phyloP scores from a whole-genome alignment of 2,113 vertebrate genomes.

The Cepphus grylle region DNA sequence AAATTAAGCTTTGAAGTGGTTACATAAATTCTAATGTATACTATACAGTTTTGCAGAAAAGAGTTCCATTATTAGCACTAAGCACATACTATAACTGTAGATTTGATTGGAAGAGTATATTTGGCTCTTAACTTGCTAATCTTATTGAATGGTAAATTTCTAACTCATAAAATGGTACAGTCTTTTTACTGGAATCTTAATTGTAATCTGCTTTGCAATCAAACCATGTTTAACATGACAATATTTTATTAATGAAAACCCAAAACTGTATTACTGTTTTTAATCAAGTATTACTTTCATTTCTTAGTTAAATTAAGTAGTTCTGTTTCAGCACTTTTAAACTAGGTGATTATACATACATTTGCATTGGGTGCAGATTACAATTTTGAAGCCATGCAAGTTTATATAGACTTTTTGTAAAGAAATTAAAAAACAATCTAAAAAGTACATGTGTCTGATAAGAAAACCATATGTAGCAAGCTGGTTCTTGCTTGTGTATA shows the following conservation, averaged over 20 bases:
- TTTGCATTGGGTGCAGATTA: constrained; percentile 61
- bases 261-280: constrained; percentile 27
- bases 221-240: constrained; percentile 12
- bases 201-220: constrained; percentile 56
- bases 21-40: not conserved
- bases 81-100: not conserved
- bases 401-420: constrained; percentile 60
- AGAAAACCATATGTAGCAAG: constrained; percentile 77
- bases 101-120: constrained; percentile 42
- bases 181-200: constrained; percentile 52
- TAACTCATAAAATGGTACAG: constrained; percentile 52
- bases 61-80: constrained; percentile 12
- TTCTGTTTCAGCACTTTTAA: constrained; percentile 69
- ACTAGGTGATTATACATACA: constrained; percentile 50
- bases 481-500: constrained; percentile 86
- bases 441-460: constrained; percentile 49
- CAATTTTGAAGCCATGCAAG: constrained; percentile 71
- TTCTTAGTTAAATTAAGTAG: constrained; percentile 45
- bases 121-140: constrained; percentile 21
- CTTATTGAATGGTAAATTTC: constrained; percentile 41
- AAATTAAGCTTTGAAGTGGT: constrained; percentile 17
- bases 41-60: constrained; percentile 8
- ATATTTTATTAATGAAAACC: constrained; percentile 50
- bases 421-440: constrained; percentile 39
- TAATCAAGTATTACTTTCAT: constrained; percentile 56